Conservation (phyloP, 2,797 vertebrate genomes). For the Poeciliopsis presidionis region DNA sequence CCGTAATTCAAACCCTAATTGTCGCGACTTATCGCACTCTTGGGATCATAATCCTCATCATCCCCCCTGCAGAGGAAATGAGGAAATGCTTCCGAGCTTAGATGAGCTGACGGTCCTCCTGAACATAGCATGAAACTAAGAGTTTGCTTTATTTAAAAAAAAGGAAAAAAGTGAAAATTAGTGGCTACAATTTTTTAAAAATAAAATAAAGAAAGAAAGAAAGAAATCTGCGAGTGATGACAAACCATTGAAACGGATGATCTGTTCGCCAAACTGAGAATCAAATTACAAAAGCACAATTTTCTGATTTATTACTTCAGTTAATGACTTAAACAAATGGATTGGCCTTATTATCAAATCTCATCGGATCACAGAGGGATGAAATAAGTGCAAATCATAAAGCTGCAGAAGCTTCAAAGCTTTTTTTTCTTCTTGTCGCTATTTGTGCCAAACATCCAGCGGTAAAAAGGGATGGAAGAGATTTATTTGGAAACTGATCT, state of each 20-base stretch:
- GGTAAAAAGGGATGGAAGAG: background rate
- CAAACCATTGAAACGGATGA: background rate
- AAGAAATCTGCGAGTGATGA: background rate
- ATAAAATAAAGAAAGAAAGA: too few species aligned
- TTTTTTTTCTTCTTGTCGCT: background rate
- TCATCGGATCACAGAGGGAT: background rate
- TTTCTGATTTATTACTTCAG: background rate
- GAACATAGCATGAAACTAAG: background rate
- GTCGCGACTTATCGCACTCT: slow-evolving; percentile 36
- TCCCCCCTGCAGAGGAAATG: slow-evolving; percentile 64
- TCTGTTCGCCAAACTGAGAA: background rate
- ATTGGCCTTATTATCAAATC: background rate
- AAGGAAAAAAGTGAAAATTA: background rate
- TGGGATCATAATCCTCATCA: slow-evolving; percentile 77
- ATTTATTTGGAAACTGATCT: background rate
- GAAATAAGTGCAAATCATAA: background rate
- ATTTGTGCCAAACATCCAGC: background rate
- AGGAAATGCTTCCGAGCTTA: slow-evolving; percentile 51
- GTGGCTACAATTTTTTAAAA: background rate
- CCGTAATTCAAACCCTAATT: slow-evolving; percentile 45
- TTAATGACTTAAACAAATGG: background rate
- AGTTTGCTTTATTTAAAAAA: background rate
- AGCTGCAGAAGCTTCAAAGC: background rate
- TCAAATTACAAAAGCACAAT: background rate
- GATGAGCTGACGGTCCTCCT: slow-evolving; percentile 26